phyloP scores from a whole-genome alignment of 2,888 invertebrate species.

The Lysandra bellargus region DNA sequence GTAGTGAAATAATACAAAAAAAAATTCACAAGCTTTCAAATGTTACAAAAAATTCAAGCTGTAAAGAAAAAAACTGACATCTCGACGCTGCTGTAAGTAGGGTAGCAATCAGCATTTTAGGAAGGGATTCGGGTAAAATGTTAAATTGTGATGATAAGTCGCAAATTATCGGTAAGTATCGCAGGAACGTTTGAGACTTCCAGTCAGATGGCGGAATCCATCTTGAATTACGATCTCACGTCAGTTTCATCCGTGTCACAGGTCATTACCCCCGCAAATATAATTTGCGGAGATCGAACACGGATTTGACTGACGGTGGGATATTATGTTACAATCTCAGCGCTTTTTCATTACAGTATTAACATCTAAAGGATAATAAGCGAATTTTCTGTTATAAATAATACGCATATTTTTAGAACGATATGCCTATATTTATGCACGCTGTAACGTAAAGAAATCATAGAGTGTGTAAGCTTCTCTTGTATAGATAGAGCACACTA shows the following conservation, averaged over 20 bases:
- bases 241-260: conserved; percentile 30
- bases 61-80: too few relatives aligned
- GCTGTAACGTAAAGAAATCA: neutral
- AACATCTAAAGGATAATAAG: neutral
- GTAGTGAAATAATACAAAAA: too few relatives aligned
- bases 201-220: conserved; percentile 29
- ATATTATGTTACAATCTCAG: conserved; percentile 17
- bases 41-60: too few relatives aligned
- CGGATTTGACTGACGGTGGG: conserved; percentile 25
- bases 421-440: neutral
- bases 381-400: neutral
- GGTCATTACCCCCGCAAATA: conserved; percentile 30
- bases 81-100: too few relatives aligned
- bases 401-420: neutral
- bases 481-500: too few relatives aligned
- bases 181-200: conserved; percentile 18
- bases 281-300: conserved; percentile 26
- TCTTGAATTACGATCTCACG: conserved; percentile 32
- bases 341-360: conserved; percentile 6
- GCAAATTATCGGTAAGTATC: neutral
- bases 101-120: neutral
- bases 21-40: too few relatives aligned
- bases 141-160: neutral
- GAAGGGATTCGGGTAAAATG: neutral
- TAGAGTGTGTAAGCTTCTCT: too few relatives aligned